A percentile compares a stretch with the other conserved stretches of the same genome.
phyloP scores from a whole-genome alignment of 2,113 vertebrate genomes.

The zebrafish (Danio rerio) region GRCz12tu NC_133192.1:9891001-9891500 shows the following conservation, averaged over 20 bases:
- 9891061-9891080: constrained; percentile 77
- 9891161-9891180: constrained; percentile 54
- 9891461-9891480: constrained; percentile 33
- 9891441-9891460: constrained; percentile 19
- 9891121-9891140: constrained; percentile 74
- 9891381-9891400: background rate
- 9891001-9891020: background rate
- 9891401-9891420: background rate
- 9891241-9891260: constrained; percentile 25
- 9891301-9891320: constrained; percentile 7
- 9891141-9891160: constrained; percentile 61
- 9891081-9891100: constrained; percentile 71
- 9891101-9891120: constrained; percentile 68
- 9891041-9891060: constrained; percentile 73
- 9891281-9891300: constrained; percentile 9
- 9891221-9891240: background rate
- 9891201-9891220: constrained; percentile 31
- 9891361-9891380: background rate
- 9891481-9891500: constrained; percentile 35
- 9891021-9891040: constrained; percentile 64
- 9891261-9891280: constrained; percentile 27
- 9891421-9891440: constrained; percentile 25
- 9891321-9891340: constrained; percentile 4
- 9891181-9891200: constrained; percentile 46
- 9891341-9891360: background rate